Base-by-base conservation (phyloP, 2,888 invertebrate species). In the Diabrotica balteata region DNA sequence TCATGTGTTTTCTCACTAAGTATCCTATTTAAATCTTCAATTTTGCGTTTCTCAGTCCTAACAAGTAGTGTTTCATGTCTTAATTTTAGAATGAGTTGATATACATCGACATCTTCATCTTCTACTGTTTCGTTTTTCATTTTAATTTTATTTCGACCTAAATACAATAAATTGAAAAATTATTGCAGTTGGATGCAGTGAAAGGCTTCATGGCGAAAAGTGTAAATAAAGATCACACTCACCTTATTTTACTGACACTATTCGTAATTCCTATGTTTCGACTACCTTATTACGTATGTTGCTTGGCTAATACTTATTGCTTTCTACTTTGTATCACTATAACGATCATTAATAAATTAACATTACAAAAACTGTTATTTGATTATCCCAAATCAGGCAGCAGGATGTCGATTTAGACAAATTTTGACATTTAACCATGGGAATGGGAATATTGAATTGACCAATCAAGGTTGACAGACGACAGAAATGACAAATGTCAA, bases 21-120 rank as follows among this genome's bases (percentile, higher is more conserved):
- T 78, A 91, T 89, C 80, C 91, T 90, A 82, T 93, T 94, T 46
- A 94, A 86, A 77, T 88, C 88, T 77, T 92, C 91, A 79, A 95
- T 89, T 82, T 93, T 90, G 79, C 91, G 90, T 82, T 93, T 91
- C 82, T 97, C 97, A 4, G 93, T 92, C 75, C 90, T 90, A 64
- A 96, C 93, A 82, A 95, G 95, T 66, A 97, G 87, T 78, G 93
- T 91, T 84, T 97, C 97, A 81, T 93, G 90, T 66, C 92, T 88
- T 74, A 96, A 85, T 81, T 92, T 91, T 73, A 86, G 85, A 42
- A 91, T 89, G 71, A 92, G 83, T 76, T 91, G 90, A 67, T 74
- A 79, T 10, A 80, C 74, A 72, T 79, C 76, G n/a, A 74, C 71
- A 60, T 80, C 78, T 60, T 79, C 76, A 11, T 78, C 75, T 57